A percentile compares a stretch with the other conserved stretches of the same genome.
Conservation (phyloP, 2,113 vertebrate genomes). For the Telmatochromis brachygnathus region DNA sequence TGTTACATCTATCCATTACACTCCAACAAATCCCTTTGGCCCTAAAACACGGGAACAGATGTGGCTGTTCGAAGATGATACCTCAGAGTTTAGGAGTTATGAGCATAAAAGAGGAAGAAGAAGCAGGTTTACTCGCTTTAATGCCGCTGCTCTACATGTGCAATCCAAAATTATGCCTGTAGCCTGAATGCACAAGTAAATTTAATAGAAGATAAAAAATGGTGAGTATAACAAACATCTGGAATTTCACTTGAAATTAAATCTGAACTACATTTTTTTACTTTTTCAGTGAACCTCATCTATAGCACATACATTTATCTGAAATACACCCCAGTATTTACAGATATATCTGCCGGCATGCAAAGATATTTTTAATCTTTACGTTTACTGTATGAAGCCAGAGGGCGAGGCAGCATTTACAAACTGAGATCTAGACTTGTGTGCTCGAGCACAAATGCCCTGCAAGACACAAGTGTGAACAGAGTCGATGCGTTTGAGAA, state of each 20-base stretch:
- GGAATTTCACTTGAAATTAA: neutral
- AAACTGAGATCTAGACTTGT: neutral
- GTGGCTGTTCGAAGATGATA: neutral
- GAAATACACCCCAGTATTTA: neutral
- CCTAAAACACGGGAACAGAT: neutral
- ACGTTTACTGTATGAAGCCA: accelerated
- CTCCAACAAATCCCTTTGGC: neutral
- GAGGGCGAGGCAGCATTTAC: neutral
- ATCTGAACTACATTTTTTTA: neutral
- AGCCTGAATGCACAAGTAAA: neutral
- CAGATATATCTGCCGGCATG: neutral
- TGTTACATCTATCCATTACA: neutral
- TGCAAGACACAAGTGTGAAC: accelerated
- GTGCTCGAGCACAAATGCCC: accelerated
- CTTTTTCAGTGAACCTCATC: neutral
- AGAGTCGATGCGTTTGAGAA: accelerated
- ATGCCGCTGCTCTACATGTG: neutral
- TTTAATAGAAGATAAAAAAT: neutral
- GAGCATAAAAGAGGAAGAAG: neutral
- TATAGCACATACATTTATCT: neutral
- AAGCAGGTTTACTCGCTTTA: neutral
- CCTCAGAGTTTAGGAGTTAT: neutral
- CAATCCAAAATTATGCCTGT: neutral
- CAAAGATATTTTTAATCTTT: neutral
- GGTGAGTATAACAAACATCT: neutral